These are phyloP conservation scores for Phocoena phocoena DNA, from an alignment of 2,113 vertebrate genomes.

Conservation along the genomic window DNA sequence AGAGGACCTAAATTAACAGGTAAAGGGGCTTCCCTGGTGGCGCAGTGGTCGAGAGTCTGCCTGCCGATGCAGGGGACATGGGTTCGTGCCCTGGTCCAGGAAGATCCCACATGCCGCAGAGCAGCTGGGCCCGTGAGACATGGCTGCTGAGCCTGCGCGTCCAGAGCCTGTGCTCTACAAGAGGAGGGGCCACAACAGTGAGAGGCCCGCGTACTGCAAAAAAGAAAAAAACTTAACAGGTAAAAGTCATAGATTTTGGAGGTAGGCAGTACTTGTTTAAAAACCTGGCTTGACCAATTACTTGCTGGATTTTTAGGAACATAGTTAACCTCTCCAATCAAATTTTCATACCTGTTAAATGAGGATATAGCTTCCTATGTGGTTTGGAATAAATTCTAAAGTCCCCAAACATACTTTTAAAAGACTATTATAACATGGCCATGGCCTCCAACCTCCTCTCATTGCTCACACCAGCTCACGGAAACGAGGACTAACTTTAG, in stretches of 20 bases:
- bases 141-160: no score
- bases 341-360: conserved; percentile 55
- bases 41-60: no score
- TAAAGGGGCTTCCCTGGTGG: neutral
- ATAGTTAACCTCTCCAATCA: neutral
- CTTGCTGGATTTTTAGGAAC: conserved; percentile 2
- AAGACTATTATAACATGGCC: neutral
- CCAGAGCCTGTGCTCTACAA: no score
- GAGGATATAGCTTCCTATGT: neutral
- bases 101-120: no score
- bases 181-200: no score
- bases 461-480: neutral
- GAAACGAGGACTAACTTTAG: conserved; percentile 21
- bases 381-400: conserved; percentile 39
- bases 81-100: no score
- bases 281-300: neutral
- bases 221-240: no score
- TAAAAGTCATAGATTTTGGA: conserved; percentile 33
- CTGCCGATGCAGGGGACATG: no score
- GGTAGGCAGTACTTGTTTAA: neutral
- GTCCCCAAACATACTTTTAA: conserved; percentile 5
- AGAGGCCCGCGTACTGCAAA: no score
- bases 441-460: neutral
- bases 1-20: conserved; percentile 14
- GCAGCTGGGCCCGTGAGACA: no score